A percentile compares a stretch with the other conserved stretches of the same genome.
Conservation (phyloP, 2,888 invertebrate species). For the Meandrusa payeni region DNA sequence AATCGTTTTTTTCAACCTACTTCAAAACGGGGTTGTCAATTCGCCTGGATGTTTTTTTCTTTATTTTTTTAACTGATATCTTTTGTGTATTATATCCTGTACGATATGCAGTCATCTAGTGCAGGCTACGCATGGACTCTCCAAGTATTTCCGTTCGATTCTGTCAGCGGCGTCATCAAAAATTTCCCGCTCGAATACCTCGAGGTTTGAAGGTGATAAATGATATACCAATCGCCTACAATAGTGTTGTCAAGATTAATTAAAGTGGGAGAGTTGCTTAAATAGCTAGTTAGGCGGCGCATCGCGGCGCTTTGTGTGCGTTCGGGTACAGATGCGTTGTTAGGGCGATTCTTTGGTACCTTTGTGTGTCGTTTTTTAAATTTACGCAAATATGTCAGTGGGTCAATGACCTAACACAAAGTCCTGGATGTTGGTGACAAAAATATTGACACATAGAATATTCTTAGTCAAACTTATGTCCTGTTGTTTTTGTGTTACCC, state of each 20-base stretch:
- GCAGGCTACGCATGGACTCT: too few relatives aligned
- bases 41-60: too few relatives aligned
- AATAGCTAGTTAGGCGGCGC: constrained; percentile 71
- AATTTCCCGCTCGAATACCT: constrained; percentile 55
- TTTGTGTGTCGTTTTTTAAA: background rate
- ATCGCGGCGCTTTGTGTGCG: constrained; percentile 54
- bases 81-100: too few relatives aligned
- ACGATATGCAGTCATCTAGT: too few relatives aligned
- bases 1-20: too few relatives aligned
- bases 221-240: constrained; percentile 60
- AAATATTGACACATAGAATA: too few relatives aligned
- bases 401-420: constrained; percentile 6
- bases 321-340: constrained; percentile 22
- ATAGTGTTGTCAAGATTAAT: constrained; percentile 74
- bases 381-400: background rate
- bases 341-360: constrained; percentile 26
- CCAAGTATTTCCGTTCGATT: background rate
- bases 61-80: too few relatives aligned
- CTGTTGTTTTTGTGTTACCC: too few relatives aligned
- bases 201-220: constrained; percentile 68
- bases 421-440: too few relatives aligned
- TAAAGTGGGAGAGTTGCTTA: constrained; percentile 69
- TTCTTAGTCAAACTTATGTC: too few relatives aligned
- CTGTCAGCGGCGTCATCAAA: constrained; percentile 40
- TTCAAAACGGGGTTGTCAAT: too few relatives aligned